Evolutionary conservation across 2,797 vertebrate species (phyloP), one percentile per base, ranked within the genome.

Genomic region (Bryconaethiops microstoma): DNA sequence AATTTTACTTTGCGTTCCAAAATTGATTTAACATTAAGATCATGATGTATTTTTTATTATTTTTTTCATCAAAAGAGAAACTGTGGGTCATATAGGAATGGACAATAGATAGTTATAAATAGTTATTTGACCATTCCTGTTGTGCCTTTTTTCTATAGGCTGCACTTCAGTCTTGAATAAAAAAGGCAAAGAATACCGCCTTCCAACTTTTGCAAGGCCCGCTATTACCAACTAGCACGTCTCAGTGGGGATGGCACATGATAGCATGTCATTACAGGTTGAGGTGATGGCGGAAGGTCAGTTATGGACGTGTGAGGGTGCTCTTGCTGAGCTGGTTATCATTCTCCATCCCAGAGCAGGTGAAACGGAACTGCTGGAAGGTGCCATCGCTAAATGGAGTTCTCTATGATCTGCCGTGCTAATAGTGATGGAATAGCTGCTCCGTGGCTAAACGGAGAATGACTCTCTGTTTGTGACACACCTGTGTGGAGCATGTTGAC

Each of bases 401-500:
- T 72, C 42, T 76, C 45, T 71, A 50, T 74, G 64, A 82, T 75
- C 21, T 78, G 19, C 71, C 72, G 29, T 64, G 76, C 62, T 74
- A 84, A 77, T 74, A 74, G 63, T 78, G 79, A 69, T 74, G 42
- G 67, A 78, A 59, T 79, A 68, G 68, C 19, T 35, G 12, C 54
- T 81, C 69, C 45, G 52, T 67, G 57, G 42, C 40, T 78, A 78
- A 79, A 74, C 50, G 16, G 48, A 80, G 71, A 83, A 78, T 70
- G 65, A 80, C 54, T 81, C 69, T 81, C 45, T 82, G 78, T 82
- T 80, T 86, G 76, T 72, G 48, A 82, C 70, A 78, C 71, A 74
- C 63, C 65, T 77, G 74, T 74, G 63, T 74, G n/a, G 52, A 76
- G 76, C 74, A 79, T 73, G 65, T 78, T 83, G 77, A 83, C 82